These are phyloP conservation scores for Ericerus pela DNA, from an alignment of 1,140 invertebrate genomes.

Conservation along the genomic window DNA sequence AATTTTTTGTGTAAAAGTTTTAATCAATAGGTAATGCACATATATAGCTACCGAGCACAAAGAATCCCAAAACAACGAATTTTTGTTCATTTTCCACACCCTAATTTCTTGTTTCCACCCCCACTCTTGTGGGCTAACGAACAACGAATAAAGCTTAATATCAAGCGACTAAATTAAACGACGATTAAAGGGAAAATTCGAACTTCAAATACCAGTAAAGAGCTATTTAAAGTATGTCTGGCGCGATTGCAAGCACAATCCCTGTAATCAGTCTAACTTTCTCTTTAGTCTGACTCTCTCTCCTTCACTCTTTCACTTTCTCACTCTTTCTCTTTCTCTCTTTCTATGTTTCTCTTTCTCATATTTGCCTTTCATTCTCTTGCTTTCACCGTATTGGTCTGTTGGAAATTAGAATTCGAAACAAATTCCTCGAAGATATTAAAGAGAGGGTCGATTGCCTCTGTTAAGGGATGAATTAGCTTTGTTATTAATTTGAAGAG, in stretches of 20 bases:
- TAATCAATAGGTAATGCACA: no score
- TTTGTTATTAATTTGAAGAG: slow-evolving; percentile 10
- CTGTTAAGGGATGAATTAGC: slow-evolving; percentile 9
- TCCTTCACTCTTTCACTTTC: no score
- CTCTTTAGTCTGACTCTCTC: slow-evolving; percentile 8
- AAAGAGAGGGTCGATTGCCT: slow-evolving; percentile 7
- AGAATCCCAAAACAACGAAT: no score
- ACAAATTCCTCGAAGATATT: slow-evolving; percentile 10
- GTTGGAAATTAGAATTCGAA: slow-evolving; percentile 11
- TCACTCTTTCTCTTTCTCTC: no score
- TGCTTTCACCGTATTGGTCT: slow-evolving; percentile 10
- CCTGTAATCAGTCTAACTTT: slow-evolving; percentile 10
- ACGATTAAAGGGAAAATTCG: slow-evolving; percentile 7
- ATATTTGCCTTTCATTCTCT: no score
- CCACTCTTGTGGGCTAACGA: no score
- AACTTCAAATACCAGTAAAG: slow-evolving; percentile 2
- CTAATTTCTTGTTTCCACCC: no score
- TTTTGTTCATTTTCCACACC: no score
- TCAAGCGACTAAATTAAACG: slow-evolving; percentile 1
- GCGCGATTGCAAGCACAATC: background rate
- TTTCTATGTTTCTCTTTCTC: no score
- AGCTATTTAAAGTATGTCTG: slow-evolving; percentile 8
- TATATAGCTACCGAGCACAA: no score
- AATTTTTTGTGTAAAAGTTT: no score
- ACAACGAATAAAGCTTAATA: slow-evolving; percentile 8